Evolutionary conservation across 2,797 vertebrate genomes (phyloP), one percentile per base, ranked within the genome.

Genomic region (Pangasius sanitwongsei): DNA sequence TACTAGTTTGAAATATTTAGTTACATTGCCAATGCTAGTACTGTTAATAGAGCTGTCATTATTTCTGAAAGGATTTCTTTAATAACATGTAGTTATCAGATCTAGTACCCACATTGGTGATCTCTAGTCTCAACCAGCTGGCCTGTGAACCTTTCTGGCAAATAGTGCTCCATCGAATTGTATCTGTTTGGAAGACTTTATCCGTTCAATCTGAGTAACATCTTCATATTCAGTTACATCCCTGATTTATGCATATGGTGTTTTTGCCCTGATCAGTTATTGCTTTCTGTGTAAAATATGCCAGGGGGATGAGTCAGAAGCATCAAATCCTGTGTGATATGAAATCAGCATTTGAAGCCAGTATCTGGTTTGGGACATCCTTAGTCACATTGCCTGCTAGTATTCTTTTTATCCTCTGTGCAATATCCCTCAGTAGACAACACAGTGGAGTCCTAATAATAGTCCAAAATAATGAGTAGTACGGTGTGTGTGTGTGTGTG

Each of bases 381-480:
- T 20, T 15, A 41, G 20, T 80, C 44, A 59, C 59, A 23, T 1
- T 20, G 9, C 34, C 50, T 81, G 50, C 41, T 87, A 34, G 6
- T n/a, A 37, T 50, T 41, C 78, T 12, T 59, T 70, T 83, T 28
- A 69, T 83, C 20, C 25, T 72, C 65, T 59, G 34, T 53, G 65
- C 16, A 72, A 41, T 11, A 16, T 82, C 50, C 25, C 86, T 83
- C 23, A 44, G 7, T 87, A 34, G 50, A 59, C 81, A 77, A 48
- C 81, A 41, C 65, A 67, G 67, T 87, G 50, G 5, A 3, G 72
- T 25, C 50, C 59, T 87, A 86, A 83, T 34, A 75, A 81, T 80
- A 85, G 69, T 84, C 41, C 57, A 63, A 82, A 88, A 85, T 87
- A 89, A 88, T 88, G 83, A 87, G 67, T 31, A 75, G 84, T 84